Conservation (phyloP, 2,113 vertebrate genomes). For the Mormoops blainvillei region DNA sequence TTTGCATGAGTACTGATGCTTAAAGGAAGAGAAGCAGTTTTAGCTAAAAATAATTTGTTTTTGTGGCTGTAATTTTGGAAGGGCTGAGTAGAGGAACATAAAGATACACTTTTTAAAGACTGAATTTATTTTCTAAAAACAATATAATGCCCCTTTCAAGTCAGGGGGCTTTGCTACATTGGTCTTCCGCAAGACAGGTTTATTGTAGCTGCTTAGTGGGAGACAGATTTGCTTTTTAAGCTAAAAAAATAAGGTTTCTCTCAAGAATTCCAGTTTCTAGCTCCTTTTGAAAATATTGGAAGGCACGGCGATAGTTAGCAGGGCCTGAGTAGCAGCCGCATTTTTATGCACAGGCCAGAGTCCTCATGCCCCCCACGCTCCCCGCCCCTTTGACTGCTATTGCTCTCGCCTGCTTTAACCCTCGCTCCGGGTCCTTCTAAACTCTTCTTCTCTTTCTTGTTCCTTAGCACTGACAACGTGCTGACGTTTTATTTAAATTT, state of each 20-base stretch:
- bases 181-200: not conserved
- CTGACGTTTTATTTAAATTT: not conserved
- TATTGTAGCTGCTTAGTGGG: not conserved
- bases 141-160: not conserved
- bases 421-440: not conserved
- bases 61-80: not conserved
- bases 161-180: not conserved
- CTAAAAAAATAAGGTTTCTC: not conserved
- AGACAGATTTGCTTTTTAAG: not conserved
- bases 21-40: not conserved
- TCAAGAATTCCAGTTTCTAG: not conserved
- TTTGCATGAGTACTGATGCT: not conserved
- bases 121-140: not conserved
- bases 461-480: not conserved
- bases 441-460: not conserved
- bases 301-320: not conserved
- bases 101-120: not conserved
- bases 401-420: not conserved
- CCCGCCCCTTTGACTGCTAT: not conserved
- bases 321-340: not conserved
- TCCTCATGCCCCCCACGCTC: fast-evolving
- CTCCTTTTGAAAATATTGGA: not conserved
- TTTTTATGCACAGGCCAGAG: not conserved
- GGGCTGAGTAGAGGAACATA: not conserved
- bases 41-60: not conserved